A percentile compares a stretch with the other conserved stretches of the same genome.
Evolutionary conservation across 2,797 vertebrate genomes (phyloP).

Genomic region (Mycteria americana): DNA sequence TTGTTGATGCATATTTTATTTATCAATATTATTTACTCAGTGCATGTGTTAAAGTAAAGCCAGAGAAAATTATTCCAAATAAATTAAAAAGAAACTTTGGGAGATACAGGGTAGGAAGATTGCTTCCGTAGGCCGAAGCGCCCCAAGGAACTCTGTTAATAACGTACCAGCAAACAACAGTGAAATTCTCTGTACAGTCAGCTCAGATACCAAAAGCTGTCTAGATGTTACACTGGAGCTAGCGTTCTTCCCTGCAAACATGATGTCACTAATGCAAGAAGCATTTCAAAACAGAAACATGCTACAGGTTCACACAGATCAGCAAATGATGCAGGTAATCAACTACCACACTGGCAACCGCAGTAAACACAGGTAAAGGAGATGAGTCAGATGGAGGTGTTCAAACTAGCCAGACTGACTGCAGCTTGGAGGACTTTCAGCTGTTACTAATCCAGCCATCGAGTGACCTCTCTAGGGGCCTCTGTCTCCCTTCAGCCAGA

Average conservation of each 20-base stretch:
- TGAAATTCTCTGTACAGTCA: neutral
- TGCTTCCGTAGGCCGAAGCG: neutral
- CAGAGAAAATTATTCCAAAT: neutral
- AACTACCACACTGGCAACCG: rapidly evolving
- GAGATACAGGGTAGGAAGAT: neutral
- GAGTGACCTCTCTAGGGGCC: neutral
- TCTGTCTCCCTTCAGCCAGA: neutral
- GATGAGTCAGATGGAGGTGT: neutral
- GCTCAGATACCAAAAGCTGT: neutral
- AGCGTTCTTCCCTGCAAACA: neutral
- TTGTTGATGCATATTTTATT: neutral
- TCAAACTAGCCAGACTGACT: neutral
- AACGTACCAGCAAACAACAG: neutral
- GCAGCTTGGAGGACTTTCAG: neutral
- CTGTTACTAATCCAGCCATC: neutral
- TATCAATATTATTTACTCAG: neutral
- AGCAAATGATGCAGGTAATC: neutral
- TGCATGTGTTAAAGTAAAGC: neutral
- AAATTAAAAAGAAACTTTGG: neutral
- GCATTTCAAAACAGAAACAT: neutral
- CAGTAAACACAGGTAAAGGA: neutral
- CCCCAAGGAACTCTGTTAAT: neutral
- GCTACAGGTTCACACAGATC: neutral
- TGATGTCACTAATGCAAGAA: neutral
- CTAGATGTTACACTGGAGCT: neutral